A percentile compares a stretch with the other conserved stretches of the same genome.
Conservation (phyloP, 2,797 vertebrate species). For the Anguilla obscura region DNA sequence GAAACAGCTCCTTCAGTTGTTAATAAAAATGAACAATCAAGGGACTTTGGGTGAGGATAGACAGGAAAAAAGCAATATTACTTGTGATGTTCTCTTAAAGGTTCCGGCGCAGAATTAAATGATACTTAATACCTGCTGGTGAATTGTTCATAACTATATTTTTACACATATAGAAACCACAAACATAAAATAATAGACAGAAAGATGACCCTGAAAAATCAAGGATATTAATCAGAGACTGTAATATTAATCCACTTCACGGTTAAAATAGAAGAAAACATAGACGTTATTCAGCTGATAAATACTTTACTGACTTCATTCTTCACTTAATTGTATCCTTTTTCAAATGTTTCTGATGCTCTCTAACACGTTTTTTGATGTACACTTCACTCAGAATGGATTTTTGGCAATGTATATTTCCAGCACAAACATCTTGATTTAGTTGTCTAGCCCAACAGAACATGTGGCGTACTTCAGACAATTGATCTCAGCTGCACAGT, state of each 20-base stretch:
- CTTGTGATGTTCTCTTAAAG: not conserved
- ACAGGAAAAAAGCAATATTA: not conserved
- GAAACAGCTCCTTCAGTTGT: not conserved
- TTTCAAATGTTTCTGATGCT: not conserved
- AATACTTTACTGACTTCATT: not conserved
- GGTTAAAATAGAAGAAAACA: not conserved
- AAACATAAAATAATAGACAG: not conserved
- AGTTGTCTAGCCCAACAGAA: not conserved
- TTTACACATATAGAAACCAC: not conserved
- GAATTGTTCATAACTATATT: not conserved
- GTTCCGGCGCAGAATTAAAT: not conserved
- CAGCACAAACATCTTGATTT: not conserved
- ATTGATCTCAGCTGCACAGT: not conserved
- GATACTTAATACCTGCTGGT: not conserved
- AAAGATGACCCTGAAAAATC: not conserved
- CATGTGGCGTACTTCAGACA: not conserved
- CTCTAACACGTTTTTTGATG: not conserved
- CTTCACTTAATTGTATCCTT: not conserved
- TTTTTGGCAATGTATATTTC: not conserved
- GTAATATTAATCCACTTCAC: not conserved
- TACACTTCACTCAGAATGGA: not conserved
- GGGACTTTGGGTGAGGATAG: not conserved
- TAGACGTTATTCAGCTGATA: no score
- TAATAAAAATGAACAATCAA: not conserved
- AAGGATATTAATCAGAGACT: not conserved